These are phyloP conservation scores for Brenthis hecate DNA, from an alignment of 2,888 invertebrate genomes.

Conservation along the genomic window DNA sequence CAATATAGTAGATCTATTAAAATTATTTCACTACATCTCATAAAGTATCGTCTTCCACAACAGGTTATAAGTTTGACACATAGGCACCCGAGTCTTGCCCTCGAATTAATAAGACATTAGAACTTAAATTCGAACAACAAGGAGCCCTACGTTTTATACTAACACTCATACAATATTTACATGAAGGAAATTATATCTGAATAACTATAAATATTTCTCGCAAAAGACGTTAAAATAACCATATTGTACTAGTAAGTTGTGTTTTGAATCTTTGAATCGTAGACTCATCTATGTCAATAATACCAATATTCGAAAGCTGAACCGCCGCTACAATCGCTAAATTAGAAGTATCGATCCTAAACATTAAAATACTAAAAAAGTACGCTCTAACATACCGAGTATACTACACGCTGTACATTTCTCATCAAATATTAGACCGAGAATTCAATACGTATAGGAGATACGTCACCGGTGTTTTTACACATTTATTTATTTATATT, in stretches of 20 bases:
- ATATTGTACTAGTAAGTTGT: conserved; percentile 60
- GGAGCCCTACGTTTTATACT: conserved; percentile 62
- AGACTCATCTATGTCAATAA: conserved; percentile 63
- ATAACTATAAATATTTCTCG: conserved; percentile 55
- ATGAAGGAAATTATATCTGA: conserved; percentile 56
- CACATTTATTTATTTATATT: background rate
- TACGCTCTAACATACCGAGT: conserved; percentile 65
- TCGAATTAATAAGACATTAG: conserved; percentile 48
- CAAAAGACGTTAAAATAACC: conserved; percentile 55
- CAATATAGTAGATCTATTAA: conserved; percentile 52
- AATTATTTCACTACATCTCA: conserved; percentile 67
- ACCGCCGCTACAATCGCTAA: conserved; percentile 71
- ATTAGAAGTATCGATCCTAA: conserved; percentile 69
- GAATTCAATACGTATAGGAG: conserved; percentile 1
- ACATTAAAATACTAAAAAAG: conserved; percentile 62
- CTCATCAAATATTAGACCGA: conserved; percentile 17
- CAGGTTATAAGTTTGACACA: conserved; percentile 64
- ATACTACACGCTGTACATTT: conserved; percentile 62
- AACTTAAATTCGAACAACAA: conserved; percentile 51
- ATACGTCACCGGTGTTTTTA: background rate
- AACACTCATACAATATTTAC: conserved; percentile 74
- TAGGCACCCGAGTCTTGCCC: conserved; percentile 59
- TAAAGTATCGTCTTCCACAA: conserved; percentile 79
- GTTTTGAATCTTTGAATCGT: conserved; percentile 64
- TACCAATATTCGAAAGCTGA: conserved; percentile 82